Percentiles rank a stretch among this genome's conserved stretches.
Conservation (phyloP, 2,888 invertebrate species). For the Eilema sororculum region DNA sequence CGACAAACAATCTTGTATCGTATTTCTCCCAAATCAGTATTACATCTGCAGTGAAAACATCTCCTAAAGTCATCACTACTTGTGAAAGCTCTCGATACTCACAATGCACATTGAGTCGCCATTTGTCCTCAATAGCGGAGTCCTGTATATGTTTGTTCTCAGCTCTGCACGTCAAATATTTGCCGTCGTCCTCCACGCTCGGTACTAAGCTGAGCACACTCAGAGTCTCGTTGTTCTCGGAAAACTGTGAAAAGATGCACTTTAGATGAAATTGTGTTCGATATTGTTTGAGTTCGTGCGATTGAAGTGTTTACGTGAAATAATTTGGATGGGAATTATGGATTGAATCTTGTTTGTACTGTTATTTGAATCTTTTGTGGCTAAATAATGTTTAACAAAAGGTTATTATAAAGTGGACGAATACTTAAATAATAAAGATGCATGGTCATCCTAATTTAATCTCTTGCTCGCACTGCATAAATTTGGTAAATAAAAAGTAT, state of each 20-base stretch:
- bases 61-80: slow-evolving; percentile 20
- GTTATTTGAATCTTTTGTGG: background rate
- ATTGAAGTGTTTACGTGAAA: slow-evolving; percentile 28
- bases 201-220: slow-evolving; percentile 95
- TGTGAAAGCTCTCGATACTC: slow-evolving; percentile 79
- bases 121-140: slow-evolving; percentile 94
- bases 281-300: slow-evolving; percentile 44
- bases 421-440: too few relatives aligned
- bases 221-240: slow-evolving; percentile 93
- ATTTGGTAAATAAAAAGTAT: too few relatives aligned
- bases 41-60: background rate
- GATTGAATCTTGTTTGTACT: background rate
- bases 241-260: slow-evolving; percentile 87
- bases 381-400: too few relatives aligned
- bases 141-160: slow-evolving; percentile 95
- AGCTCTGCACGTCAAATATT: slow-evolving; percentile 95
- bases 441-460: too few relatives aligned
- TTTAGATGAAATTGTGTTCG: slow-evolving; percentile 47
- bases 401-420: too few relatives aligned
- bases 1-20: background rate
- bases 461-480: too few relatives aligned
- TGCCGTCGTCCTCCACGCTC: slow-evolving; percentile 95
- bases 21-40: background rate
- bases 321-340: background rate
- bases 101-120: slow-evolving; percentile 96